Base-by-base conservation (phyloP, 2,797 vertebrate genomes). In the Arnoldichthys spilopterus region DNA sequence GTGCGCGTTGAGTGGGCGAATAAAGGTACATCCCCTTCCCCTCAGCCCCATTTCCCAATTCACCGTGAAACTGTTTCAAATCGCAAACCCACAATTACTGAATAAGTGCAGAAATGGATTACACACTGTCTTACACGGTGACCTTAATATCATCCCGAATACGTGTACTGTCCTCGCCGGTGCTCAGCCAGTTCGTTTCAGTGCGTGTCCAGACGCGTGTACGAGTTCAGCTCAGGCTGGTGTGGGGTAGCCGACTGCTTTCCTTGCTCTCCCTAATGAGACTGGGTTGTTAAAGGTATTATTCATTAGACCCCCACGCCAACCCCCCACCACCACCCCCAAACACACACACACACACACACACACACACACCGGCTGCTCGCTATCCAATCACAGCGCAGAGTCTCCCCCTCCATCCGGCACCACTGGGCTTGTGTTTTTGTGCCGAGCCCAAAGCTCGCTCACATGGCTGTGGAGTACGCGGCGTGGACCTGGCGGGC, bases 361-460 rank as follows among this genome's bases (percentile, higher is more conserved):
- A 16, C 13, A 47, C 43, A 47, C 43, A 47, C 61, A 20, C 20
- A 5, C 20, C 45, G 20, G 18, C 18, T 51, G 45, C 24, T 30
- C 43, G 7, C 13, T 51, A 18, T 70, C 67, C 67, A 70, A 70
- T 70, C 67, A 70, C 26, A 53, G 67, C 47, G 47, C 47, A 34
- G 61, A 40, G 18, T 13, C 61, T 11, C 61, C 67, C 64, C 49
- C 63, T 43, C 67, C 54, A 37, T 30, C 45, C 49, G n/a, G 26
- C 72, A 63, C 68, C 58, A 82, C 70, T 82, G 28, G 72, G 70
- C 45, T 58, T 77, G 80, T 76, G 56, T 76, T 69, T 45, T 26
- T 67, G 37, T 75, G 76, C 75, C 62, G 75, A 78, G 74, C 58
- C 63, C 43, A 64, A 54, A 77, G 58, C 62, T 43, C 54, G 54